phyloP scores from a whole-genome alignment of 2,888 invertebrate species.

The Nemurella pictetii region DNA sequence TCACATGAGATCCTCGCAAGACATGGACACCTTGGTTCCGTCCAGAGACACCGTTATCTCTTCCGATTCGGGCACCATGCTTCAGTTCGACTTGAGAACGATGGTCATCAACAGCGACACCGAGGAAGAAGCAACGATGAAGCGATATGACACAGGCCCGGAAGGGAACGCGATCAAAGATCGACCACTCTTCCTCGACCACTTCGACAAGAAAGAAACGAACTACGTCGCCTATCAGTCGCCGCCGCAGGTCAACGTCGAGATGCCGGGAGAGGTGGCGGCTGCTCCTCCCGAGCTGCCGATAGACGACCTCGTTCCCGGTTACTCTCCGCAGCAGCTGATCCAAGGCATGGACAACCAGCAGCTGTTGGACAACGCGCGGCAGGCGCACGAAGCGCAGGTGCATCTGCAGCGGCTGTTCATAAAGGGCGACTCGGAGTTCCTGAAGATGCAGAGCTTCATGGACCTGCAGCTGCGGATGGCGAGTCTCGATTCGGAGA shows the following conservation, averaged over 20 bases:
- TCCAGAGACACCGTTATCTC: conserved; percentile 56
- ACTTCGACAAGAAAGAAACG: conserved; percentile 91
- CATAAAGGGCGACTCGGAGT: conserved; percentile 46
- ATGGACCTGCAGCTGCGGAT: conserved; percentile 91
- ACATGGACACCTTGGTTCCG: conserved; percentile 67
- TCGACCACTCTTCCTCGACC: conserved; percentile 90
- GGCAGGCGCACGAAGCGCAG: conserved; percentile 3
- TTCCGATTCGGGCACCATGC: conserved; percentile 57
- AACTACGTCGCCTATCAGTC: conserved; percentile 49
- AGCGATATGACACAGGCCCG: conserved; percentile 86
- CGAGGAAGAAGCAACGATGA: conserved; percentile 87
- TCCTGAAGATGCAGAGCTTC: conserved; percentile 87
- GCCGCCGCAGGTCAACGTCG: background rate
- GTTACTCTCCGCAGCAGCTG: conserved; percentile 61
- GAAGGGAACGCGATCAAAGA: conserved; percentile 78
- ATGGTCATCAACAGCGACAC: conserved; percentile 93
- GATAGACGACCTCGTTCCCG: background rate
- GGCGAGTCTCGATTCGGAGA: conserved; percentile 91
- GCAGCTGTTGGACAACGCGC: background rate
- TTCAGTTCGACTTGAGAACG: conserved; percentile 80
- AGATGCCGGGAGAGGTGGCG: background rate
- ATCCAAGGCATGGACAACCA: conserved; percentile 52
- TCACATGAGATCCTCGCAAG: conserved; percentile 75
- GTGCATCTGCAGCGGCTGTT: conserved; percentile 15
- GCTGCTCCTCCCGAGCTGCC: background rate